Evolutionary conservation across 2,113 vertebrate species (phyloP).

Genomic region (Balaeniceps rex): DNA sequence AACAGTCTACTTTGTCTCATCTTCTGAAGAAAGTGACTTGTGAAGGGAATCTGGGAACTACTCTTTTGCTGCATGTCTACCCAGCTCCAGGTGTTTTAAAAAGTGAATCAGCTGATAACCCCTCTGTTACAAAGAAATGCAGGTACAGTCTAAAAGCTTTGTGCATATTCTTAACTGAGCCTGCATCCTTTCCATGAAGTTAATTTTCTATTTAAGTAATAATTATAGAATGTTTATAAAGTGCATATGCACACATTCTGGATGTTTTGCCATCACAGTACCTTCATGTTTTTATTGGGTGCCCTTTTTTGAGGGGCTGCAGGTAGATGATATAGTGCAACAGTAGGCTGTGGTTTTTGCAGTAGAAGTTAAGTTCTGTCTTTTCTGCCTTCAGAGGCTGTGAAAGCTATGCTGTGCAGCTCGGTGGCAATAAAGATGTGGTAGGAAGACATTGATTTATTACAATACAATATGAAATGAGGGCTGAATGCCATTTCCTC

Average conservation of each 20-base stretch:
- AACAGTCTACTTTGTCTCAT: not conserved
- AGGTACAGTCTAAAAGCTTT: not conserved
- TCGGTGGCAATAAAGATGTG: not conserved
- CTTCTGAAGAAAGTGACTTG: not conserved
- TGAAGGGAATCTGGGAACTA: not conserved
- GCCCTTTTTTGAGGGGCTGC: not conserved
- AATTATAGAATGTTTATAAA: not conserved
- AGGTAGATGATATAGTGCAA: not conserved
- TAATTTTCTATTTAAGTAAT: not conserved
- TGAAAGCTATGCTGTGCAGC: not conserved
- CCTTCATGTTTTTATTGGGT: not conserved
- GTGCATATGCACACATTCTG: not conserved
- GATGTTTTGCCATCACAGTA: not conserved
- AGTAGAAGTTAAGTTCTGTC: not conserved
- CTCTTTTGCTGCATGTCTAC: not conserved
- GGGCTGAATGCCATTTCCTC: not conserved
- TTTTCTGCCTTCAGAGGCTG: not conserved
- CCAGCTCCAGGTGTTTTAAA: not conserved
- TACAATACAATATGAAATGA: not conserved
- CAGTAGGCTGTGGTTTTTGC: not conserved
- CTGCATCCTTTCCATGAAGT: not conserved
- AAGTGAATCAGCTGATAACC: not conserved
- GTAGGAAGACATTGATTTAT: not conserved
- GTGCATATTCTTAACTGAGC: not conserved
- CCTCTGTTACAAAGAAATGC: not conserved